phyloP scores from a whole-genome alignment of 2,797 vertebrate species.

The Propithecus perrieri region DNA sequence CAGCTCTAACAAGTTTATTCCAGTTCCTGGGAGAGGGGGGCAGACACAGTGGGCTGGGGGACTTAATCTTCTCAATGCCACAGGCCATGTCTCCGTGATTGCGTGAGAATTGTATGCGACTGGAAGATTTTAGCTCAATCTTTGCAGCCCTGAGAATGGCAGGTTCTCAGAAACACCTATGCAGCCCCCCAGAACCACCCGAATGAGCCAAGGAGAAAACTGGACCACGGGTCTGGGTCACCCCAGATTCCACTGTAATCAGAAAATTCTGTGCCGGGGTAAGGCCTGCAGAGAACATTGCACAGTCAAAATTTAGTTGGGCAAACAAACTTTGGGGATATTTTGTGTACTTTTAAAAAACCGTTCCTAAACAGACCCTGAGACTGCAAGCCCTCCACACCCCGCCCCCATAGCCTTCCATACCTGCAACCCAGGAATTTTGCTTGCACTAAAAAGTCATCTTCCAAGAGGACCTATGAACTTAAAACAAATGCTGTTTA shows the following conservation, averaged over 20 bases:
- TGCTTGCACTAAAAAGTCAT: conserved; percentile 80
- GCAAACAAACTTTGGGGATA: conserved; percentile 13
- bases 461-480: conserved; percentile 83
- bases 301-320: neutral
- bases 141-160: neutral
- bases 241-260: neutral
- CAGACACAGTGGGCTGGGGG: neutral
- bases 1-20: conserved; percentile 42
- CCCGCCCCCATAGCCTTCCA: neutral
- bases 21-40: neutral
- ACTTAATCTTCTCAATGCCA: conserved; percentile 35
- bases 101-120: neutral
- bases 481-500: conserved; percentile 86
- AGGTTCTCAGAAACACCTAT: conserved; percentile 50
- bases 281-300: neutral
- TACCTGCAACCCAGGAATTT: conserved; percentile 73
- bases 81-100: neutral
- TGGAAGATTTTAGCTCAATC: conserved; percentile 35
- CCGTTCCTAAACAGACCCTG: conserved; percentile 16
- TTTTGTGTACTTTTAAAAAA: neutral
- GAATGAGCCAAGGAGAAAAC: neutral
- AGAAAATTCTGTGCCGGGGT: neutral
- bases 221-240: neutral
- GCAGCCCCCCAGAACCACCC: neutral
- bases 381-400: neutral